Evolutionary conservation across 2,797 vertebrate species (phyloP).

Genomic region (Coregonus suidteri): DNA sequence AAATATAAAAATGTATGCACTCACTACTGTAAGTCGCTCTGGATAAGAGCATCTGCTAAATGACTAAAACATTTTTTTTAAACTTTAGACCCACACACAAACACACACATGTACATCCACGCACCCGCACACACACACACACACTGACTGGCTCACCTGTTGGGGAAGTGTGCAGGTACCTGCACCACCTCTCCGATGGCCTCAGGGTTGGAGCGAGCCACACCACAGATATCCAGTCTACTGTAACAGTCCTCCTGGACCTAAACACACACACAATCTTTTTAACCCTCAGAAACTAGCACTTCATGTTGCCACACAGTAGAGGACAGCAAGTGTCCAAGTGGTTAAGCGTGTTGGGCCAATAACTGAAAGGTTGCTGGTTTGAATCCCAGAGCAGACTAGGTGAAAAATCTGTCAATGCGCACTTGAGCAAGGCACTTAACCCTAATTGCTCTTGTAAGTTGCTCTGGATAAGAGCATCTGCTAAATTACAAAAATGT

Average conservation of each 20-base stretch:
- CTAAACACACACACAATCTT: constrained; percentile 22
- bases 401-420: too few species aligned
- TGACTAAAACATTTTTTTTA: too few species aligned
- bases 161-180: constrained; percentile 88
- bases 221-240: constrained; percentile 86
- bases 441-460: background rate
- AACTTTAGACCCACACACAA: constrained; percentile 87
- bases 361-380: too few species aligned
- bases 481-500: too few species aligned
- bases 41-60: too few species aligned
- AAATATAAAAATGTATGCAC: too few species aligned
- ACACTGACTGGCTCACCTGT: constrained; percentile 76
- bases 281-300: background rate
- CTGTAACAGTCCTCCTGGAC: constrained; percentile 92
- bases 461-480: background rate
- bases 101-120: too few species aligned
- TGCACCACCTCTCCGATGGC: constrained; percentile 92
- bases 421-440: background rate
- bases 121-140: background rate
- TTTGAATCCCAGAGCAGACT: too few species aligned
- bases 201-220: constrained; percentile 86
- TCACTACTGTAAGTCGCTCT: too few species aligned
- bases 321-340: background rate
- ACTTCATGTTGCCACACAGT: background rate
- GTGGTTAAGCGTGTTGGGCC: too few species aligned